phyloP scores from a whole-genome alignment of 92 coral and sea anemone species.

The Isaurus tuberculatus region DNA sequence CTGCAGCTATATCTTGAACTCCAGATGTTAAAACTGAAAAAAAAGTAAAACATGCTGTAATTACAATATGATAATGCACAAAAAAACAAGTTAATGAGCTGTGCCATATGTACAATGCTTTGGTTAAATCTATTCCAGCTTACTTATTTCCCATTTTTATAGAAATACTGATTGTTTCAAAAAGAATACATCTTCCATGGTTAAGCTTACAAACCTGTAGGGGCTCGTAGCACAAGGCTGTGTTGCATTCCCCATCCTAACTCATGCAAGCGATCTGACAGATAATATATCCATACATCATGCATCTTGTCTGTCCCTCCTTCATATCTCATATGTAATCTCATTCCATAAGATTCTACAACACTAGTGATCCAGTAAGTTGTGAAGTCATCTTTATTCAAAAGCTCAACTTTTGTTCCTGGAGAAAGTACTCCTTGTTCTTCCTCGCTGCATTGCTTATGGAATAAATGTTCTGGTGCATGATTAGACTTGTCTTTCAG shows the following conservation, averaged over 20 bases:
- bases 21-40: conserved; percentile 9
- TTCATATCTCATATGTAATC: conserved; percentile 72
- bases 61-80: too few species aligned
- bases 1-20: conserved; percentile 21
- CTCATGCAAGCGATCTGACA: conserved; percentile 73
- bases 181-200: neutral
- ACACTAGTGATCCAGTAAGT: conserved; percentile 80
- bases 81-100: too few species aligned
- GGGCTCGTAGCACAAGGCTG: conserved; percentile 66
- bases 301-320: conserved; percentile 66
- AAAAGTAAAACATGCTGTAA: neutral
- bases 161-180: neutral
- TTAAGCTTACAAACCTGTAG: conserved; percentile 53
- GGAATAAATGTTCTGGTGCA: conserved; percentile 80
- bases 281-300: conserved; percentile 79
- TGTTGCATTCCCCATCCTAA: conserved; percentile 81
- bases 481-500: conserved; percentile 62
- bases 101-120: too few species aligned
- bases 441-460: conserved; percentile 61
- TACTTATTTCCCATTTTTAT: too few species aligned
- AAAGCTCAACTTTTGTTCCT: conserved; percentile 71
- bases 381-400: conserved; percentile 66
- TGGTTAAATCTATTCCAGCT: too few species aligned
- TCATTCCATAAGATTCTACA: conserved; percentile 76
- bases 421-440: conserved; percentile 63